Evolutionary conservation across 1,140 invertebrate genomes (phyloP).

Genomic region (Neotoxoptera formosana): DNA sequence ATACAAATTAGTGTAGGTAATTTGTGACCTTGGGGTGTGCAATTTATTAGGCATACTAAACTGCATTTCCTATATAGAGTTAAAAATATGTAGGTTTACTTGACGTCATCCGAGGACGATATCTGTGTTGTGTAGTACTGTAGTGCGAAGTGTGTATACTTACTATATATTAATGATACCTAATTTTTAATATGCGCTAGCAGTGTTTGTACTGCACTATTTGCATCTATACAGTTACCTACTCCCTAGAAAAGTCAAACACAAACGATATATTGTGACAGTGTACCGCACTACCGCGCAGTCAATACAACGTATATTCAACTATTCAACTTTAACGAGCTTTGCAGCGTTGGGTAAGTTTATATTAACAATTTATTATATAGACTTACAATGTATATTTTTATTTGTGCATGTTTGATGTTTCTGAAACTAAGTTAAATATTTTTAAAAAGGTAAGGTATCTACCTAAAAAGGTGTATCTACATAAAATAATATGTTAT

Average conservation of each 20-base stretch:
- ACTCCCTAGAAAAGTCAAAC: background rate
- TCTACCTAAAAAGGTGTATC: no score
- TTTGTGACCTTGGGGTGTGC: slow-evolving; percentile 7
- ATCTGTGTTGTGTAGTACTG: background rate
- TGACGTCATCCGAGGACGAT: slow-evolving; percentile 45
- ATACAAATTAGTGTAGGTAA: slow-evolving; percentile 22
- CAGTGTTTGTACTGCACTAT: no score
- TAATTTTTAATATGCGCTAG: background rate
- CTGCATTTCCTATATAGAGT: slow-evolving; percentile 54
- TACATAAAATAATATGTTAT: background rate
- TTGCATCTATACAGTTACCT: background rate
- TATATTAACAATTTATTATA: background rate
- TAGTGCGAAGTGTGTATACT: background rate
- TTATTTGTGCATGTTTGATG: background rate
- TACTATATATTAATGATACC: background rate
- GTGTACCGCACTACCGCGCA: background rate
- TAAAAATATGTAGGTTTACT: slow-evolving; percentile 12
- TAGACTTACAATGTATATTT: background rate
- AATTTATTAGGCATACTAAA: slow-evolving; percentile 25
- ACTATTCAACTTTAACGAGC: background rate
- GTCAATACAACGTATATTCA: background rate
- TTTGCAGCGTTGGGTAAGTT: background rate
- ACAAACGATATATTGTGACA: background rate
- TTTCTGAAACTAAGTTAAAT: background rate
- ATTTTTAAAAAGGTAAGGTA: background rate